Evolutionary conservation across 2,888 invertebrate genomes (phyloP).

Genomic region (Dinocampus coccinellae): DNA sequence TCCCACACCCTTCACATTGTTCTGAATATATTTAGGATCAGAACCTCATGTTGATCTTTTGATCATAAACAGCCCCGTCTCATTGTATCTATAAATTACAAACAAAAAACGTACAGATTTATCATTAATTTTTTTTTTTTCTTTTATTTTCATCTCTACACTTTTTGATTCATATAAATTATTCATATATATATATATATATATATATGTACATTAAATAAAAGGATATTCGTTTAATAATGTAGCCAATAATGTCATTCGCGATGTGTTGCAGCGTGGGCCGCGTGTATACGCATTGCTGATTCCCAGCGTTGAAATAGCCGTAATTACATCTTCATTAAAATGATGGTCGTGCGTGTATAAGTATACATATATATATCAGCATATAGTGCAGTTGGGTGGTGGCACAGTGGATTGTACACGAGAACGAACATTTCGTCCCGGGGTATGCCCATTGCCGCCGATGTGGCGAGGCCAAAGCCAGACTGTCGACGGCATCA

Average conservation of each 20-base stretch:
- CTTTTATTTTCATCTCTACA: too few relatives aligned
- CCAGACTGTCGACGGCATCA: conserved; percentile 18
- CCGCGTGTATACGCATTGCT: conserved; percentile 52
- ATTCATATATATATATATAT: conserved; percentile 6
- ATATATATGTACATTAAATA: neutral
- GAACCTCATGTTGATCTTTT: neutral
- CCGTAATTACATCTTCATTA: conserved; percentile 69
- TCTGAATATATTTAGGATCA: neutral
- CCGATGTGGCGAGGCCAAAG: conserved; percentile 32
- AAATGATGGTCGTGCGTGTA: conserved; percentile 60
- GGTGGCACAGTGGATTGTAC: neutral
- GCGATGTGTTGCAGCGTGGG: conserved; percentile 51
- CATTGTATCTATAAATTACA: neutral
- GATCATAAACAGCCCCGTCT: neutral
- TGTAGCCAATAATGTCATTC: conserved; percentile 61
- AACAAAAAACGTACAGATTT: neutral
- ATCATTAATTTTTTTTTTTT: conserved; percentile 10
- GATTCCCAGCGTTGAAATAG: conserved; percentile 61
- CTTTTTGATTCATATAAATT: too few relatives aligned
- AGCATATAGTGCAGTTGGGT: neutral
- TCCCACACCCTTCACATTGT: neutral
- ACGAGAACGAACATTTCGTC: conserved; percentile 14
- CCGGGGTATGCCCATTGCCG: conserved; percentile 14
- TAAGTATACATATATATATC: conserved; percentile 39
- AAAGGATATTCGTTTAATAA: conserved; percentile 53